These are phyloP conservation scores for Drosophila persimilis DNA, from an alignment of 1,140 invertebrate genomes.

Conservation along the genomic window DNA sequence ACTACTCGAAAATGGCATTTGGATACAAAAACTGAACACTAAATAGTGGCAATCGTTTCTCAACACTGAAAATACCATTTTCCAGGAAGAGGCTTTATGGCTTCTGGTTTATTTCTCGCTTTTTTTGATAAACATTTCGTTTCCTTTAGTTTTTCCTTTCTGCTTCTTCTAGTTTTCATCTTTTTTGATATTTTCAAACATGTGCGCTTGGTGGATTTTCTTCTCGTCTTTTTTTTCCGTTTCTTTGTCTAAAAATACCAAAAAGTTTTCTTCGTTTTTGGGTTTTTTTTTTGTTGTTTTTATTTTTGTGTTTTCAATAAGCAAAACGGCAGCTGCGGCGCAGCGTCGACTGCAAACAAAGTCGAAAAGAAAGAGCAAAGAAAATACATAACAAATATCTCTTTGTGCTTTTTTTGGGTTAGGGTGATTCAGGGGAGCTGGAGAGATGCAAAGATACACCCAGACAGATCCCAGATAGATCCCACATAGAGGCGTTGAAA, in stretches of 20 bases:
- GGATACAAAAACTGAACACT: too few relatives aligned
- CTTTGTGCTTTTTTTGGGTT: constrained; percentile 18
- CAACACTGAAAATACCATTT: not conserved
- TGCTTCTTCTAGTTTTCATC: constrained; percentile 30
- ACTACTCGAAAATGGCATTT: too few relatives aligned
- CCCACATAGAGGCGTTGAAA: too few relatives aligned
- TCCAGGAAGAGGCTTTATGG: not conserved
- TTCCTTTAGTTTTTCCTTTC: constrained; percentile 42
- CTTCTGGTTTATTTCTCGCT: constrained; percentile 30
- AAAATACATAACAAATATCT: constrained; percentile 45
- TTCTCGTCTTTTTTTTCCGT: constrained; percentile 8
- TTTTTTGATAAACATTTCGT: constrained; percentile 48
- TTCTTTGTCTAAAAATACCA: constrained; percentile 68
- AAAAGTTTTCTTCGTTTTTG: constrained; percentile 39
- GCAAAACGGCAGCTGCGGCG: constrained; percentile 35
- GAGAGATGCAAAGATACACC: not conserved
- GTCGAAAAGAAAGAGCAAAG: constrained; percentile 41
- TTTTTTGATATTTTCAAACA: constrained; percentile 74
- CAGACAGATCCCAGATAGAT: too few relatives aligned
- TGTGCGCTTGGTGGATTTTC: constrained; percentile 49
- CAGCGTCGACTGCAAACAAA: constrained; percentile 30
- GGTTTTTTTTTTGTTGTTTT: constrained; percentile 6
- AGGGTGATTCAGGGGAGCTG: constrained; percentile 37
- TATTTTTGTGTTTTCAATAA: constrained; percentile 29
- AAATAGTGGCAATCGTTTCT: not conserved